A percentile compares a stretch with the other conserved stretches of the same genome.
phyloP scores from a whole-genome alignment of 2,797 vertebrate species.

The Gobionotothen gibberifrons region DNA sequence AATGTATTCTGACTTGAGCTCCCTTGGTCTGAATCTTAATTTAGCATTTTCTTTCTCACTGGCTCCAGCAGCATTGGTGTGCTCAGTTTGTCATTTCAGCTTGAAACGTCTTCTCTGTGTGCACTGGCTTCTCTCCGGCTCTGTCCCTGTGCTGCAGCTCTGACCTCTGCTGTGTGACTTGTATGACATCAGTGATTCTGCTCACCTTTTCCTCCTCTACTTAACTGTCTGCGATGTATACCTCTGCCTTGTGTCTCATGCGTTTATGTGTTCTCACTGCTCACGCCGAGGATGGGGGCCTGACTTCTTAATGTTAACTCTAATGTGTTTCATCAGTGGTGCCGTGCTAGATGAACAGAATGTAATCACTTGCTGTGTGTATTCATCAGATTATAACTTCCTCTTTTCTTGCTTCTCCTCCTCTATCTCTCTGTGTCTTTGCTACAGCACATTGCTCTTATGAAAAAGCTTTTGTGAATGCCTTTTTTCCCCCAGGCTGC shows the following conservation, averaged over 20 bases:
- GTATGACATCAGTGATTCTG: slow-evolving; percentile 76
- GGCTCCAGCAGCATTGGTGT: slow-evolving; percentile 73
- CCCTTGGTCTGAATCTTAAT: slow-evolving; percentile 57
- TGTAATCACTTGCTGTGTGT: slow-evolving; percentile 66
- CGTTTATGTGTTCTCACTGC: slow-evolving; percentile 57
- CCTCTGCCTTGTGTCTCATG: slow-evolving; percentile 68
- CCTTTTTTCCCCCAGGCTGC: slow-evolving; percentile 66
- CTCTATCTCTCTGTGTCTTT: slow-evolving; percentile 66
- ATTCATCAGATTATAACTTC: slow-evolving; percentile 65
- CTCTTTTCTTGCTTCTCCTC: slow-evolving; percentile 64
- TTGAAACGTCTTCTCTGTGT: slow-evolving; percentile 62
- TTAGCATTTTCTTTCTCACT: slow-evolving; percentile 70
- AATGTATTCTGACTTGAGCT: slow-evolving; percentile 81
- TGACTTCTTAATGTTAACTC: slow-evolving; percentile 61
- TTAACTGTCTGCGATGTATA: slow-evolving; percentile 65
- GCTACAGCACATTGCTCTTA: slow-evolving; percentile 64
- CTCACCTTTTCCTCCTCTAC: slow-evolving; percentile 67
- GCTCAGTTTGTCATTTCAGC: slow-evolving; percentile 73
- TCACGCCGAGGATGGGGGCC: slow-evolving; percentile 57
- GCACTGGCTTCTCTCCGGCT: slow-evolving; percentile 64
- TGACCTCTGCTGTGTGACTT: slow-evolving; percentile 73
- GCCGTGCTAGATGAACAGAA: slow-evolving; percentile 64
- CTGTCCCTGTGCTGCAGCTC: slow-evolving; percentile 65
- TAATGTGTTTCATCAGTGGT: slow-evolving; percentile 65
- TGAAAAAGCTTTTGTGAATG: slow-evolving; percentile 70